Percentiles rank a stretch among this genome's conserved stretches.
Evolutionary conservation across 2,888 invertebrate genomes (phyloP).

Genomic region (Muschampia plurimacula): DNA sequence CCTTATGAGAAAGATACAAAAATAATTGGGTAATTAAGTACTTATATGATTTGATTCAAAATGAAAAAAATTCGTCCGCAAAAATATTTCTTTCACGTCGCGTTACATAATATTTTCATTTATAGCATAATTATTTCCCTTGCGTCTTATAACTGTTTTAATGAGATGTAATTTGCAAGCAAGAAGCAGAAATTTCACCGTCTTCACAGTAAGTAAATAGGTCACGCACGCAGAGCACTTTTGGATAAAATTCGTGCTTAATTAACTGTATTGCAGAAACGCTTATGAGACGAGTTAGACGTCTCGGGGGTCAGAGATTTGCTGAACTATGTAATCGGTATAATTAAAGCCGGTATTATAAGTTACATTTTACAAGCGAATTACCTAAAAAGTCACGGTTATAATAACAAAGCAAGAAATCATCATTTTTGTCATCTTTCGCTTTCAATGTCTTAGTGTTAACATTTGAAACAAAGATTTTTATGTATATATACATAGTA

Average conservation of each 20-base stretch:
- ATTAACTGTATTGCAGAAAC: neutral
- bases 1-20: no score
- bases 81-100: no score
- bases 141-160: neutral
- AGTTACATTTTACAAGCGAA: no score
- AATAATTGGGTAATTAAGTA: no score
- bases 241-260: constrained; percentile 3
- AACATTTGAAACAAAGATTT: no score
- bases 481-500: no score
- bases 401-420: no score
- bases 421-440: no score
- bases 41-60: no score
- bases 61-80: no score
- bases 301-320: neutral
- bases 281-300: neutral
- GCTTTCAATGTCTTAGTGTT: no score
- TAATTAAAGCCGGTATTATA: neutral
- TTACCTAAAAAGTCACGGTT: no score
- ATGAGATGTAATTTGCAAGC: neutral
- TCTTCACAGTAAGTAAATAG: neutral
- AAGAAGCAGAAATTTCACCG: neutral
- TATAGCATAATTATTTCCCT: neutral
- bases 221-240: constrained; percentile 1
- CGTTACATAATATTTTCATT: neutral
- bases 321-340: neutral